These are phyloP conservation scores for Caiman crocodilus DNA, from an alignment of 2,797 vertebrate species.

Conservation along the genomic window DNA sequence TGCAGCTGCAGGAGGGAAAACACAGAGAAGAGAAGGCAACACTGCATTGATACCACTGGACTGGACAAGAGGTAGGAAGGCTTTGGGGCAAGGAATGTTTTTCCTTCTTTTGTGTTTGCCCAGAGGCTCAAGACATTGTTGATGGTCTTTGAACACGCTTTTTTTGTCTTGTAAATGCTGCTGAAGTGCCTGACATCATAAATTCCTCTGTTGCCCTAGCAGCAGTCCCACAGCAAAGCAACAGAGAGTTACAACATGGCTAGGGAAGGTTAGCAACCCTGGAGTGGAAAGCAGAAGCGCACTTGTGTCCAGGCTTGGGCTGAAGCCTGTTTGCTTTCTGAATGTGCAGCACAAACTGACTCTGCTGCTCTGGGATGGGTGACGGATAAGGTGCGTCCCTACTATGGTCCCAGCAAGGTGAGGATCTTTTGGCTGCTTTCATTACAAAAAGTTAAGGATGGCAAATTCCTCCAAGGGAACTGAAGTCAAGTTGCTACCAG, in stretches of 20 bases:
- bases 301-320: neutral
- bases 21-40: neutral
- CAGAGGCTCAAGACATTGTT: neutral
- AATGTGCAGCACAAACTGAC: neutral
- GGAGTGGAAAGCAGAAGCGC: neutral
- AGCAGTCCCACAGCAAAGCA: conserved; percentile 47
- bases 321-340: neutral
- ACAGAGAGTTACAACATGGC: conserved; percentile 3
- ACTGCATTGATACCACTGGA: neutral
- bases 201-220: conserved; percentile 31
- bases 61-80: neutral
- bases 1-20: too few species aligned
- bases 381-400: accelerated
- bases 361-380: neutral
- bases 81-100: neutral
- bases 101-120: neutral
- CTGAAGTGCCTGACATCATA: conserved; percentile 15
- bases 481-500: conserved; percentile 63
- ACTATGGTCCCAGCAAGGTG: neutral
- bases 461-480: conserved; percentile 59
- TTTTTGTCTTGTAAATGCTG: conserved; percentile 1
- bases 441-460: conserved; percentile 20
- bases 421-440: neutral
- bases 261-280: neutral
- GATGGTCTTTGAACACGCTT: neutral